A percentile compares a stretch with the other conserved stretches of the same genome.
Evolutionary conservation across 2,888 invertebrate genomes (phyloP).

Genomic region (Orgyia antiqua): DNA sequence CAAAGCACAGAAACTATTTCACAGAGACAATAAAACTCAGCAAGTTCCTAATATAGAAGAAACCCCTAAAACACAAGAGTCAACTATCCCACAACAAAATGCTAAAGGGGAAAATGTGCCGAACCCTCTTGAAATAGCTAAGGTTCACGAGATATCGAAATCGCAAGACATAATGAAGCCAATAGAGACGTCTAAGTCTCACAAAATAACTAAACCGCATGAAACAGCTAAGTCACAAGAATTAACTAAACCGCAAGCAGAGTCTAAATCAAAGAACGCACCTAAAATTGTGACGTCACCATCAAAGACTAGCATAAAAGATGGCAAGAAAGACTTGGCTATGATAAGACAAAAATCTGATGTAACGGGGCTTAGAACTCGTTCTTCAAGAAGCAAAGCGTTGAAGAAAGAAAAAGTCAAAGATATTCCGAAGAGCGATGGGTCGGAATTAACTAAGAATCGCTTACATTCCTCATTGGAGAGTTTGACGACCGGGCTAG

Average conservation of each 20-base stretch:
- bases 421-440: constrained; percentile 34
- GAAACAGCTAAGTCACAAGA: constrained; percentile 43
- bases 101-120: too few relatives aligned
- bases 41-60: neutral
- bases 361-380: constrained; percentile 77
- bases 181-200: neutral
- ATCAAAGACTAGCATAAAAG: constrained; percentile 15
- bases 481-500: constrained; percentile 59
- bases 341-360: constrained; percentile 80
- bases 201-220: neutral
- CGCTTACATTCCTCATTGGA: constrained; percentile 67
- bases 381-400: constrained; percentile 52
- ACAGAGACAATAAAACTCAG: neutral
- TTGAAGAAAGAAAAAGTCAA: constrained; percentile 52
- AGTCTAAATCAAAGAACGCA: neutral
- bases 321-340: constrained; percentile 36
- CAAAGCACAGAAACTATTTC: neutral
- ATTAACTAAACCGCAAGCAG: constrained; percentile 8
- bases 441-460: constrained; percentile 53
- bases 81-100: too few relatives aligned
- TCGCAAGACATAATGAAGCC: neutral
- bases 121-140: constrained; percentile 9
- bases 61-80: constrained; percentile 1
- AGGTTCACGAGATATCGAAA: neutral
- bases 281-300: constrained; percentile 8